A percentile compares a stretch with the other conserved stretches of the same genome.
Conservation (phyloP, 2,888 invertebrate genomes). For the Aporophyla lueneburgensis region DNA sequence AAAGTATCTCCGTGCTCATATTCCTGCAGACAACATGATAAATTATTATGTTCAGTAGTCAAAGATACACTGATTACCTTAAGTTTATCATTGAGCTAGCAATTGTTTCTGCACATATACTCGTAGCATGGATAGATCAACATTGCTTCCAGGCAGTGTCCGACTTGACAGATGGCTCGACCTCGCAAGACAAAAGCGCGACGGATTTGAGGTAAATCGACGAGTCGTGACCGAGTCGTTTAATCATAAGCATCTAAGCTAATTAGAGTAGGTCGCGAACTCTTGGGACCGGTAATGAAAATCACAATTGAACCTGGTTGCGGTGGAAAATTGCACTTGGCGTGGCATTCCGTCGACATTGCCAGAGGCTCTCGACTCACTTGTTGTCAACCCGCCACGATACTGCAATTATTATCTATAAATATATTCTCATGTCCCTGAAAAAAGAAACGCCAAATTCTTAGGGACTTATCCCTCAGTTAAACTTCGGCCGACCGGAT, state of each 20-base stretch:
- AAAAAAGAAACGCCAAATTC: constrained; percentile 40
- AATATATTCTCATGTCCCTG: constrained; percentile 33
- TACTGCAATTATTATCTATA: constrained; percentile 67
- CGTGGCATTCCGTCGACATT: constrained; percentile 80
- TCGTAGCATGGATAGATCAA: constrained; percentile 41
- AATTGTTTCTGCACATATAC: constrained; percentile 53
- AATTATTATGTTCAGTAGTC: constrained; percentile 62
- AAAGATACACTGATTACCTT: constrained; percentile 51
- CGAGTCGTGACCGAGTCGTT: constrained; percentile 87
- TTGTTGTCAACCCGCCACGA: constrained; percentile 72
- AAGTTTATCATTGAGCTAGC: constrained; percentile 32
- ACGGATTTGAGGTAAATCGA: constrained; percentile 88
- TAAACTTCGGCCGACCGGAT: background rate
- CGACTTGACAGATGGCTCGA: constrained; percentile 82
- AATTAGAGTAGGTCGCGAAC: constrained; percentile 90
- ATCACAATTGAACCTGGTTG: constrained; percentile 87
- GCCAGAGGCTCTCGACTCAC: constrained; percentile 73
- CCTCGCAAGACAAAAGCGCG: constrained; percentile 85
- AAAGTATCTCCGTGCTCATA: constrained; percentile 71
- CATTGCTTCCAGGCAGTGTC: constrained; percentile 71
- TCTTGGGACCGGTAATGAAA: constrained; percentile 88
- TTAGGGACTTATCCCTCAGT: constrained; percentile 2
- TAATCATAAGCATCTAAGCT: constrained; percentile 89
- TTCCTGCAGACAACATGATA: constrained; percentile 65
- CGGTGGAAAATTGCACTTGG: constrained; percentile 86